Evolutionary conservation across 92 coral and sea anemone species (phyloP).

Genomic region (Zoanthus solanderi): DNA sequence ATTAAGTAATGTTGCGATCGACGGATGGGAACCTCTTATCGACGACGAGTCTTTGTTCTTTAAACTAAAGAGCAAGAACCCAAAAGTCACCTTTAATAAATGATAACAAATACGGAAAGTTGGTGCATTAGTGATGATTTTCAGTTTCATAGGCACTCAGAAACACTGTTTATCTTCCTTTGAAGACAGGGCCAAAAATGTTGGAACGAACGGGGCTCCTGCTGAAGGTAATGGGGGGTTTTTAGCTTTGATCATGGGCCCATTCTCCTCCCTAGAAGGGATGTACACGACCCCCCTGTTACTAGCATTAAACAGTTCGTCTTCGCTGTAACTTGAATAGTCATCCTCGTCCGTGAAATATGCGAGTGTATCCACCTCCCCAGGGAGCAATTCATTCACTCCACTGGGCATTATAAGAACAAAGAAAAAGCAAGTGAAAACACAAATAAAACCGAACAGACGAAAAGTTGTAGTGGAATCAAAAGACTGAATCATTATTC

Average conservation of each 20-base stretch:
- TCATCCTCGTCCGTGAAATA: constrained; percentile 85
- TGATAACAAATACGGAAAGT: too few species aligned
- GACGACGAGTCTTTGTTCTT: too few species aligned
- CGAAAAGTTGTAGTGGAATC: constrained; percentile 80
- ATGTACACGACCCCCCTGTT: constrained; percentile 63
- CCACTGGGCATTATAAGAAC: constrained; percentile 79
- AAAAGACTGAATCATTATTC: constrained; percentile 78
- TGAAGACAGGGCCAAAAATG: constrained; percentile 70
- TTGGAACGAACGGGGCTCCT: constrained; percentile 85
- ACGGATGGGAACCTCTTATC: too few species aligned
- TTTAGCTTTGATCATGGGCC: constrained; percentile 45
- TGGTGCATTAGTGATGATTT: too few species aligned
- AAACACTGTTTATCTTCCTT: constrained; percentile 43
- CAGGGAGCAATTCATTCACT: constrained; percentile 70
- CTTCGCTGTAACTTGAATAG: constrained; percentile 87
- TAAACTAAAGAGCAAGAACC: too few species aligned
- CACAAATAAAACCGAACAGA: constrained; percentile 69
- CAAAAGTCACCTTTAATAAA: too few species aligned
- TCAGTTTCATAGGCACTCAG: not conserved
- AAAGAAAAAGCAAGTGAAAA: constrained; percentile 73
- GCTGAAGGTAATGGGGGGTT: constrained; percentile 69
- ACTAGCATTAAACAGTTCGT: constrained; percentile 68
- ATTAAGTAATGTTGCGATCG: too few species aligned
- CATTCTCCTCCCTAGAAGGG: constrained; percentile 60
- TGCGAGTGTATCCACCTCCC: constrained; percentile 80